A percentile compares a stretch with the other conserved stretches of the same genome.
These are phyloP conservation scores for Scaptomyza hsui DNA, from an alignment of 1,140 invertebrate species.

Conservation along the genomic window DNA sequence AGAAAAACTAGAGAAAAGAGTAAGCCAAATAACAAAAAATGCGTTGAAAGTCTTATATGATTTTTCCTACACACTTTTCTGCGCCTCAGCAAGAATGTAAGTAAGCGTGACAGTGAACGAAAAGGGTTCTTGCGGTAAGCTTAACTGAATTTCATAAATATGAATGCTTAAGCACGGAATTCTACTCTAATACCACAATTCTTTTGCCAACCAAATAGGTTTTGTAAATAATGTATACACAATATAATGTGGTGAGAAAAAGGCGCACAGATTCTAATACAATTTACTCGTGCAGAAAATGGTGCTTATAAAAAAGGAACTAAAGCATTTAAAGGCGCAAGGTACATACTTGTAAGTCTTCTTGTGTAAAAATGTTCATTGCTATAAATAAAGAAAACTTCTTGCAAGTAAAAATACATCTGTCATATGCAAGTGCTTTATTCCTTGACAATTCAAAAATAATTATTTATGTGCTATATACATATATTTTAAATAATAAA, in stretches of 20 bases:
- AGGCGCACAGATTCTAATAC: slow-evolving; percentile 1
- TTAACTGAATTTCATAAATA: slow-evolving; percentile 9
- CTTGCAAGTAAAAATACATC: no score
- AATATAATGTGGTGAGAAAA: slow-evolving; percentile 22
- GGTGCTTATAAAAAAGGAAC: neutral
- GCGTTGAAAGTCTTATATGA: slow-evolving; percentile 67
- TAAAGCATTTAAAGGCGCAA: neutral
- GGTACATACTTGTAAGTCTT: no score
- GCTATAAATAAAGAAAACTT: no score
- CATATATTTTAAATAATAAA: no score
- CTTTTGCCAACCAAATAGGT: slow-evolving; percentile 7
- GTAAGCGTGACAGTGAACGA: slow-evolving; percentile 57
- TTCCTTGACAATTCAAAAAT: no score
- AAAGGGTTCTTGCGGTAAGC: slow-evolving; percentile 30
- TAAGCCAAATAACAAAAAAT: slow-evolving; percentile 64
- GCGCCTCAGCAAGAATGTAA: slow-evolving; percentile 16
- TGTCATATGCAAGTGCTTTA: no score
- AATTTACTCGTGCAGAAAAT: slow-evolving; percentile 7
- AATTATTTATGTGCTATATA: no score
- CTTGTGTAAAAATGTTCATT: no score
- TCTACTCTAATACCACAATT: neutral
- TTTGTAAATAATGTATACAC: slow-evolving; percentile 30
- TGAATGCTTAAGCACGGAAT: slow-evolving; percentile 19
- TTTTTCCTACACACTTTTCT: slow-evolving; percentile 36
- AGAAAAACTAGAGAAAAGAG: slow-evolving; percentile 21